Evolutionary conservation across 2,888 invertebrate genomes (phyloP), one percentile per base, ranked within the genome.

Genomic region (Nymphalis urticae): DNA sequence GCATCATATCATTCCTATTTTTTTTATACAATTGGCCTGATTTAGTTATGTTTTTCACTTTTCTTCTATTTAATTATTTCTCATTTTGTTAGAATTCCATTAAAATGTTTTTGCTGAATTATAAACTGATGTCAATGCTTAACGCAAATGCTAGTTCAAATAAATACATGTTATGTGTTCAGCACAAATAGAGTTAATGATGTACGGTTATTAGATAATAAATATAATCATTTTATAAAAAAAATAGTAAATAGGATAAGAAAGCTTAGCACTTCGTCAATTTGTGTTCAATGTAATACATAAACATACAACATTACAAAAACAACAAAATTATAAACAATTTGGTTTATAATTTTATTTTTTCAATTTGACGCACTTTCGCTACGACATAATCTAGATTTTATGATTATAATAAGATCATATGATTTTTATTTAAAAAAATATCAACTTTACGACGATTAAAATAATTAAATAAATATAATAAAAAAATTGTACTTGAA

Each of bases 101-200:
- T 0, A 51, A 8, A 5, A 13, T 9, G 4, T 56, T 32, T n/a
- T 24, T 16, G 8, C 7, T 32, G 2, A 42, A 42, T 13, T 13
- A 13, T 13, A 42, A 42, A 42, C 42, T 42, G 3, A 42, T 42
- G 42, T 50, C 48, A 59, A 7, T 51, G 36, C 50, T 60, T 47
- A 48, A 54, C 47, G 51, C 36, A 48, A 24, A 58, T 58, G 36
- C 10, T 69, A 62, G n/a, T 56, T 64, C 54, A 24, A 65, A 69
- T 58, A 62, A 65, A 64, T 54, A 32, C 32, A 56, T 32, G 10
- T 50, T n/a, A 72, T 70, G 72, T 70, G 72, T 72, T 72, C 72
- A 72, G 70, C 72, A 70, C 72, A 70, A 70, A 63, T 65, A 63
- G 50, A 16, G 16, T 56, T 56, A 56, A 56, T 56, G 32, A 32